phyloP scores from a whole-genome alignment of 2,113 vertebrate genomes.

The Rousettus leschenaultii region DNA sequence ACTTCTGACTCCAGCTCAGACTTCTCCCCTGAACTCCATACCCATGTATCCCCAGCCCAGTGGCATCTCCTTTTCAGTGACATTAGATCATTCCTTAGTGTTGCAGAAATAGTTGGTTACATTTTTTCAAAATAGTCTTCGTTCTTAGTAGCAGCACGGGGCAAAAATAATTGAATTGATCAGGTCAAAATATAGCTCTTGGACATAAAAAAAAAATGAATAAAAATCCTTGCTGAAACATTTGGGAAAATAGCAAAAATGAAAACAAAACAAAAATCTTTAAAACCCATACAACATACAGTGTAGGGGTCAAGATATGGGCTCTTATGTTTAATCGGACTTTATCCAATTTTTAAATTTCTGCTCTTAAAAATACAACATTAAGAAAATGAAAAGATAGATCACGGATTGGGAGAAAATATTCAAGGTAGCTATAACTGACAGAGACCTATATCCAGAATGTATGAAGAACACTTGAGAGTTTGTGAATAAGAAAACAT shows the following conservation, averaged over 20 bases:
- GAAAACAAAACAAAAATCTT: neutral
- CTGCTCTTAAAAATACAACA: neutral
- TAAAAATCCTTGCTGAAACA: neutral
- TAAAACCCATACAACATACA: neutral
- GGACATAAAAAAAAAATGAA: neutral
- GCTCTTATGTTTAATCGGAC: neutral
- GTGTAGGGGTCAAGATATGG: neutral
- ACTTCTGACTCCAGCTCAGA: neutral
- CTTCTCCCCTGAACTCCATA: neutral
- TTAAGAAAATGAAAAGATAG: neutral
- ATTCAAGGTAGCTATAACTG: neutral
- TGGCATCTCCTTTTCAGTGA: neutral
- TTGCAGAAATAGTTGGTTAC: neutral
- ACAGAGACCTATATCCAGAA: neutral
- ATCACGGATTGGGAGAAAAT: neutral
- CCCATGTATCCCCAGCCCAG: neutral
- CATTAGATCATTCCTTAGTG: neutral
- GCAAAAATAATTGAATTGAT: neutral
- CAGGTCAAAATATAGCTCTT: neutral
- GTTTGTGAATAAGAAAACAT: neutral
- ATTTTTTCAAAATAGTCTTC: neutral
- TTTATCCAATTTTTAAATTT: neutral
- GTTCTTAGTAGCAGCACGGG: neutral
- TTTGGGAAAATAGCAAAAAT: neutral
- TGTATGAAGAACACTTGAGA: neutral